Evolutionary conservation across 1,140 invertebrate genomes (phyloP).

Genomic region (Eumeta japonica): DNA sequence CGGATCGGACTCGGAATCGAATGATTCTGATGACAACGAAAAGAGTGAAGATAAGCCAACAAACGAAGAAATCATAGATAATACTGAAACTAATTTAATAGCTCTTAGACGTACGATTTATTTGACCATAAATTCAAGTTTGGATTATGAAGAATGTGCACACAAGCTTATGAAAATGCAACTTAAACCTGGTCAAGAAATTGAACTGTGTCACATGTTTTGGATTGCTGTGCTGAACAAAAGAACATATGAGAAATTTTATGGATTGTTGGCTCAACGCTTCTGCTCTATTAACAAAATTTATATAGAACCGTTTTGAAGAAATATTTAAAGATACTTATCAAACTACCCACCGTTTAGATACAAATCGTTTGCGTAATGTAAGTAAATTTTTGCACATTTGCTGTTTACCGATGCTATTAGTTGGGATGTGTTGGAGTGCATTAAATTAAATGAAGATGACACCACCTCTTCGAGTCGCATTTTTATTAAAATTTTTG

Average conservation of each 20-base stretch:
- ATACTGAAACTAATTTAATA: constrained; percentile 95
- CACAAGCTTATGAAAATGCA: constrained; percentile 98
- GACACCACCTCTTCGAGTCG: constrained; percentile 96
- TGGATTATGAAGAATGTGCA: constrained; percentile 98
- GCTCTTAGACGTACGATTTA: constrained; percentile 94
- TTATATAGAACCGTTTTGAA: constrained; percentile 90
- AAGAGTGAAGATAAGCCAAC: constrained; percentile 51
- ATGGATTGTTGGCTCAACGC: constrained; percentile 87
- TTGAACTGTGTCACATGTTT: constrained; percentile 98
- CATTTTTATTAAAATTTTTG: constrained; percentile 97
- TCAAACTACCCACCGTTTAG: constrained; percentile 88
- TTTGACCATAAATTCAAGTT: constrained; percentile 95
- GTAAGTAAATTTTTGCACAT: constrained; percentile 98
- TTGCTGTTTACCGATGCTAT: constrained; percentile 96
- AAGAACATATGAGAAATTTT: constrained; percentile 98
- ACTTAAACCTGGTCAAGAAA: constrained; percentile 88
- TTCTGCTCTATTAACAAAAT: constrained; percentile 91
- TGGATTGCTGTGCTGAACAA: constrained; percentile 98
- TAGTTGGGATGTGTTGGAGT: constrained; percentile 84
- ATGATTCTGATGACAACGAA: constrained; percentile 57
- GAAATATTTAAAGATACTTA: constrained; percentile 96
- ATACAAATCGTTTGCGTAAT: constrained; percentile 96
- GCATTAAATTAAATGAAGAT: constrained; percentile 92
- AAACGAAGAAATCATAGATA: constrained; percentile 82
- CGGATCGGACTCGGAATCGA: constrained; percentile 65